Conservation (phyloP, 1,140 invertebrate genomes). For the Chionoecetes opilio region DNA sequence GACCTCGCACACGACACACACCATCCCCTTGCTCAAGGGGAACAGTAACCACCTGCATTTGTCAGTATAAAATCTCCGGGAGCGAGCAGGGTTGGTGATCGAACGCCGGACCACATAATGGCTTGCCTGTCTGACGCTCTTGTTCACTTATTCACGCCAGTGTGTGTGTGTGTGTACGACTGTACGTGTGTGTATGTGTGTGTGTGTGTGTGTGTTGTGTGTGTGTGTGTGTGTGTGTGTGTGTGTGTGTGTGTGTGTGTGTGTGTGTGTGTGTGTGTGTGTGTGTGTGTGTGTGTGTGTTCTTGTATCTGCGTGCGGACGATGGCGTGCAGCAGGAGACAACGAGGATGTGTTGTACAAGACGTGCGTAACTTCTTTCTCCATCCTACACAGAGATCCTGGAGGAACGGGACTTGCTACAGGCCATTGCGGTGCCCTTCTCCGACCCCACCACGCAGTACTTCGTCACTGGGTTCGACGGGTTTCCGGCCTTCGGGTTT, state of each 20-base stretch:
- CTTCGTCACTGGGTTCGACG: conserved; percentile 88
- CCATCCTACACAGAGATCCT: conserved; percentile 56
- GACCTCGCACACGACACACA: no score
- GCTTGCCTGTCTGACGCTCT: no score
- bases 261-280: not conserved
- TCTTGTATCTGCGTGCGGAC: not conserved
- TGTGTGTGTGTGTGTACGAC: no score
- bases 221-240: conserved; percentile 41
- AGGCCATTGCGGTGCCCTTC: conserved; percentile 85
- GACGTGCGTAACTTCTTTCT: not conserved
- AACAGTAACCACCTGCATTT: no score
- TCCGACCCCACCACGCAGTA: conserved; percentile 84
- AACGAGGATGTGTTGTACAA: not conserved
- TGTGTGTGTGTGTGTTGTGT: not conserved
- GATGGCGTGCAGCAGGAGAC: not conserved
- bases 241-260: conserved; percentile 18
- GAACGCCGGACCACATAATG: no score
- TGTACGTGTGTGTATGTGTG: no score
- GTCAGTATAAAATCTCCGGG: no score
- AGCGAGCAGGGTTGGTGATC: no score
- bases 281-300: not conserved
- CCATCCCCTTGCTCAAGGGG: no score
- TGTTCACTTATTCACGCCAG: no score
- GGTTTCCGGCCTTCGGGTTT: conserved; percentile 94
- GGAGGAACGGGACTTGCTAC: conserved; percentile 83